A percentile compares a stretch with the other conserved stretches of the same genome.
Evolutionary conservation across 2,888 invertebrate genomes (phyloP).

Genomic region (Ichneumoninae sp.): DNA sequence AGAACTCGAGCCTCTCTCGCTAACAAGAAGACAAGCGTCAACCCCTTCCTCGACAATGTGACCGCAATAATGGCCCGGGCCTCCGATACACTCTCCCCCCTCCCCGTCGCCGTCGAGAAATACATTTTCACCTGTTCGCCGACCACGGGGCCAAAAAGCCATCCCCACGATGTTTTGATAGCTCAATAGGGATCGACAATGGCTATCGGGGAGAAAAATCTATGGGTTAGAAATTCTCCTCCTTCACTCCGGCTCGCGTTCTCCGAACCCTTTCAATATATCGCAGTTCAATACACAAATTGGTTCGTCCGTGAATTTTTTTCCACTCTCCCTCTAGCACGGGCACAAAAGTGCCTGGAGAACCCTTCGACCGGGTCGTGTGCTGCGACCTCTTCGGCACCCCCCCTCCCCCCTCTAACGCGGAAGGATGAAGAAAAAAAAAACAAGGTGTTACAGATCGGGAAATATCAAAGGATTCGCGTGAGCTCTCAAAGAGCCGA

Average conservation of each 20-base stretch:
- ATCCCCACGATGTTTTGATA: slow-evolving; percentile 83
- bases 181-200: slow-evolving; percentile 82
- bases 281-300: slow-evolving; percentile 83
- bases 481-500: slow-evolving; percentile 65
- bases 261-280: slow-evolving; percentile 78
- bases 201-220: slow-evolving; percentile 77
- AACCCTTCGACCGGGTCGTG: slow-evolving; percentile 67
- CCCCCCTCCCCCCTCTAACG: slow-evolving; percentile 51
- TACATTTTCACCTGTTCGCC: slow-evolving; percentile 73
- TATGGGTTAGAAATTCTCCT: slow-evolving; percentile 60
- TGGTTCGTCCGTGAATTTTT: slow-evolving; percentile 75
- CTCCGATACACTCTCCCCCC: neutral
- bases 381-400: slow-evolving; percentile 54
- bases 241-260: slow-evolving; percentile 21
- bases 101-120: slow-evolving; percentile 49
- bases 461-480: slow-evolving; percentile 73
- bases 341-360: slow-evolving; percentile 46
- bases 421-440: slow-evolving; percentile 30
- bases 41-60: slow-evolving; percentile 68
- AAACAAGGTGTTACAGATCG: slow-evolving; percentile 81
- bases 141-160: slow-evolving; percentile 51
- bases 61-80: slow-evolving; percentile 46
- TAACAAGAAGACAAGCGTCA: slow-evolving; percentile 65
- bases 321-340: neutral
- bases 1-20: slow-evolving; percentile 33